Base-by-base conservation (phyloP, 2,797 vertebrate genomes). In the Poeciliopsis paucimaculata region DNA sequence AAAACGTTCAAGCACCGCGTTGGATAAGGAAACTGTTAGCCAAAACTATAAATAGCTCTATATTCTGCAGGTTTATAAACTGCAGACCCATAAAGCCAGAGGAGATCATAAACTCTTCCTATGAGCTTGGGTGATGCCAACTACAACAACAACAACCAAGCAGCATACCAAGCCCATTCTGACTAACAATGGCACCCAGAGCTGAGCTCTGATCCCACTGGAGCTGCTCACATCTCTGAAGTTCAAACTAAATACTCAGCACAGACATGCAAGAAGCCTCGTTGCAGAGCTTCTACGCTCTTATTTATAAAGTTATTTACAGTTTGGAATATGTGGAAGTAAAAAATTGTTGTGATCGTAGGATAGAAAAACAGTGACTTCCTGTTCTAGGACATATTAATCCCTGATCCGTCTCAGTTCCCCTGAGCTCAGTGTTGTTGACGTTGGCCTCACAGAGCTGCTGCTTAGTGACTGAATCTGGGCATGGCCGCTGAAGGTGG, bases 21-120 rank as follows among this genome's bases (percentile, higher is more conserved):
- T 57, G 23, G 49, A 53, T 13, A 57, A 57, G 26, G 4, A 57
- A 28, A 12, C 26, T 13, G 9, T 57, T 57, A 57, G 11, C n/a
- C 55, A 57, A 57, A 28, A 57, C n/a, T 57, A 28, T 57, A 57
- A 57, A 15, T 57, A 57, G 55, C 55, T 62, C 57, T 62, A 62
- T 16, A 16, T 62, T 62, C 26, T 34, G 28, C 57, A 62, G 57
- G 28, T 34, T 62, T 18, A 57, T 28, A 57, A 28, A 57, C 26
- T 57, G 53, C 26, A 57, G 55, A 57, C 26, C 55, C 11, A 57
- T 57, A 34, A 62, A 34, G 60, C 28, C 60, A 62, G 60, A 62
- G 60, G 31, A 62, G 15, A 34, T 60, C 13, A 15, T 62, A 34
- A 62, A 16, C 28, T 62, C 60, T 7, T 18, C 28, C 28, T 31